These are phyloP conservation scores for Meiosimyza decipiens DNA, from an alignment of 2,888 invertebrate species.

Conservation along the genomic window DNA sequence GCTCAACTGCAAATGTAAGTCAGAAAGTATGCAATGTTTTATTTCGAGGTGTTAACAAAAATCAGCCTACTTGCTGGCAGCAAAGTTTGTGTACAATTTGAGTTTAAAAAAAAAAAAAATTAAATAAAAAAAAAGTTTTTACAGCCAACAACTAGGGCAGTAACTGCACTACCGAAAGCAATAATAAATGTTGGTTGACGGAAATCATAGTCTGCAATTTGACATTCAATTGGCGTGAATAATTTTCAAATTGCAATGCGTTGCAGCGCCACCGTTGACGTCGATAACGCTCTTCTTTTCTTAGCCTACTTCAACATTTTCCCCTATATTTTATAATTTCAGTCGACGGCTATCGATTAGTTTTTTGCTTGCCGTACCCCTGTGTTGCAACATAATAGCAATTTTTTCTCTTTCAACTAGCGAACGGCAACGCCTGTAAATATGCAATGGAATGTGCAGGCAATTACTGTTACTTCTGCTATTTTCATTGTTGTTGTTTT, in stretches of 20 bases:
- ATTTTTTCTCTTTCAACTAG: background rate
- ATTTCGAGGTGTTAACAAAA: background rate
- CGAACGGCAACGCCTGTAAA: background rate
- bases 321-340: too few species aligned
- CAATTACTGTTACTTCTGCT: slow-evolving; percentile 6
- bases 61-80: background rate
- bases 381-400: background rate
- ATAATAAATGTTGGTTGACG: slow-evolving; percentile 16
- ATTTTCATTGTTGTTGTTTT: background rate
- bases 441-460: slow-evolving; percentile 19
- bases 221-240: slow-evolving; percentile 38
- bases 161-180: slow-evolving; percentile 2
- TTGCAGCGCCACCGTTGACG: too few species aligned
- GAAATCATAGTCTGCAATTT: slow-evolving; percentile 27
- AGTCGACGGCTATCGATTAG: too few species aligned
- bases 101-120: too few species aligned
- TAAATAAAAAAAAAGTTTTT: too few species aligned
- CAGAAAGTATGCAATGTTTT: background rate
- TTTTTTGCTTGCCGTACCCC: background rate
- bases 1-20: background rate
- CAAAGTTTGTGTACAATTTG: background rate
- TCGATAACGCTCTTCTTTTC: too few species aligned
- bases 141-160: background rate
- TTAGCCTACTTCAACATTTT: too few species aligned
- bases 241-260: slow-evolving; percentile 17